Evolutionary conservation across 1,140 invertebrate genomes (phyloP).

Genomic region (Drosophila azteca): DNA sequence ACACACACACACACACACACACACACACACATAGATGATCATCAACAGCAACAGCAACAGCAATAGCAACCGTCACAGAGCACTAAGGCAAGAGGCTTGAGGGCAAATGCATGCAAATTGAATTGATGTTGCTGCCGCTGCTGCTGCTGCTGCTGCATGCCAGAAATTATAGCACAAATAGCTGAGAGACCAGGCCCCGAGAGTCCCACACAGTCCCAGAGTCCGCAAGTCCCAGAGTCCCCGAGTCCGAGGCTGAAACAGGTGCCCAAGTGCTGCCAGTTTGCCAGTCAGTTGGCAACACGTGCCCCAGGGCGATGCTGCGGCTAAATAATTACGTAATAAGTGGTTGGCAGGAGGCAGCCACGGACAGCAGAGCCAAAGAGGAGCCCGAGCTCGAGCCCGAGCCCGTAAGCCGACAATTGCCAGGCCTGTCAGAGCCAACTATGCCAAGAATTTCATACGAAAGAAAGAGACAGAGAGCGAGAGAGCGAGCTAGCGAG

Average conservation of each 20-base stretch:
- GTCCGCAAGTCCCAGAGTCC: constrained; percentile 3
- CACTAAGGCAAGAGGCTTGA: constrained; percentile 9
- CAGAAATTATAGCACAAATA: constrained; percentile 79
- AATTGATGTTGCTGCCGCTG: constrained; percentile 63
- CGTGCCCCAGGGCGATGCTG: constrained; percentile 72
- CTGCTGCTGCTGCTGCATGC: constrained; percentile 56
- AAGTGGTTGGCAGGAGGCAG: constrained; percentile 75
- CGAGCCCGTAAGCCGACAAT: constrained; percentile 34
- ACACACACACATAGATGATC: constrained; percentile 9
- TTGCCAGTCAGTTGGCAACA: constrained; percentile 71
- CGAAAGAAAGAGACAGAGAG: constrained; percentile 29
- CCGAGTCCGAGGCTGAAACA: constrained; percentile 34
- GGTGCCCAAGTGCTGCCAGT: constrained; percentile 60
- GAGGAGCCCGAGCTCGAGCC: constrained; percentile 9
- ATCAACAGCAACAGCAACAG: not conserved
- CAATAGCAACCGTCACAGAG: constrained; percentile 1
- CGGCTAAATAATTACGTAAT: constrained; percentile 81
- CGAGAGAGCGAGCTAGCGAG: constrained; percentile 37
- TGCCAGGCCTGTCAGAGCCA: constrained; percentile 63
- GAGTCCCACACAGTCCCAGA: not conserved
- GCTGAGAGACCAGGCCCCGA: constrained; percentile 38
- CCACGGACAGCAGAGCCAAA: constrained; percentile 24
- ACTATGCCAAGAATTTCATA: constrained; percentile 77
- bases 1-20: constrained; percentile 11
- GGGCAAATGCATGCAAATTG: constrained; percentile 70